phyloP scores from a whole-genome alignment of 2,888 invertebrate genomes.

The Luperina testacea region DNA sequence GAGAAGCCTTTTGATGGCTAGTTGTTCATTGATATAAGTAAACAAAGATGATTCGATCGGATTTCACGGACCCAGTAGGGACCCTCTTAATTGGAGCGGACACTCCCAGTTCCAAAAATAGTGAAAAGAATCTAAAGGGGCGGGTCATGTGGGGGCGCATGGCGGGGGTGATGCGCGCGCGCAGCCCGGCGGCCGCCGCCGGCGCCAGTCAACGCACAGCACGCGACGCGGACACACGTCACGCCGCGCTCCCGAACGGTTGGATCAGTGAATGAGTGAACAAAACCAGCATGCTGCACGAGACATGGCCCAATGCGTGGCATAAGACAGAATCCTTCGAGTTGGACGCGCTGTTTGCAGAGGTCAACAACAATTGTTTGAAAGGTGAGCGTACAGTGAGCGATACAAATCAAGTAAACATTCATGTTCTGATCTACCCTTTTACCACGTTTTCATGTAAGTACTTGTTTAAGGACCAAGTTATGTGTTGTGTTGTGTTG shows the following conservation, averaged over 20 bases:
- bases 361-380: slow-evolving; percentile 83
- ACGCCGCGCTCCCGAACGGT: slow-evolving; percentile 30
- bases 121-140: slow-evolving; percentile 43
- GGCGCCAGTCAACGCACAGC: slow-evolving; percentile 65
- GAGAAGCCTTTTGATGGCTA: neutral
- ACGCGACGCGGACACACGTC: slow-evolving; percentile 67
- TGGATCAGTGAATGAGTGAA: slow-evolving; percentile 59
- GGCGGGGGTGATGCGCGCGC: slow-evolving; percentile 64
- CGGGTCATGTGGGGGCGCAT: slow-evolving; percentile 47
- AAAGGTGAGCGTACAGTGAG: slow-evolving; percentile 76
- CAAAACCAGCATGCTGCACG: slow-evolving; percentile 81
- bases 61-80: neutral
- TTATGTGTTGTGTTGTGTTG: neutral
- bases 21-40: neutral
- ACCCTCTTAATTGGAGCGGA: slow-evolving; percentile 14
- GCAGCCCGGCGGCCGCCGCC: slow-evolving; percentile 43
- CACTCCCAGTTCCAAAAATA: slow-evolving; percentile 44
- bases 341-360: slow-evolving; percentile 82
- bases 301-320: slow-evolving; percentile 79
- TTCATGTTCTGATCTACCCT: slow-evolving; percentile 17
- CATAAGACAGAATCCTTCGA: slow-evolving; percentile 80
- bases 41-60: neutral
- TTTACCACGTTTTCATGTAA: neutral
- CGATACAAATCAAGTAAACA: slow-evolving; percentile 9
- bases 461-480: neutral